Evolutionary conservation across 2,113 vertebrate species (phyloP).

Genomic region (Megaceryle maxima): DNA sequence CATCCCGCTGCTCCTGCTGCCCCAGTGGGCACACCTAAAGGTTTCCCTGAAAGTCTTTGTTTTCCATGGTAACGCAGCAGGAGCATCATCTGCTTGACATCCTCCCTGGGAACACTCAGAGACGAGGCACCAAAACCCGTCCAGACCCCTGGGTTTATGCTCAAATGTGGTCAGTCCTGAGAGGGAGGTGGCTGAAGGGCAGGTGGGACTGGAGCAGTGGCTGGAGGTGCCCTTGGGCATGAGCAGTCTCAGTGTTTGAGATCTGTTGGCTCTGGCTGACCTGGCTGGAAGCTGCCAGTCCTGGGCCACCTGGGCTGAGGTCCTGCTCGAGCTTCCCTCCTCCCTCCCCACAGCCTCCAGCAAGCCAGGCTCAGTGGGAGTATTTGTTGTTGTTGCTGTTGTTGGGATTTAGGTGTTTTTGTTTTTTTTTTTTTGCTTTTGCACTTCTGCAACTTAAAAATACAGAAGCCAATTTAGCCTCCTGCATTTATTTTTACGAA

Average conservation of each 20-base stretch:
- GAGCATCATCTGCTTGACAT: neutral
- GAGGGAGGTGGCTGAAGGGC: accelerated
- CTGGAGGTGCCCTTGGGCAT: accelerated
- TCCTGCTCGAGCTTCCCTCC: neutral
- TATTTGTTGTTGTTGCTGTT: neutral
- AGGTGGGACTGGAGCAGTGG: neutral
- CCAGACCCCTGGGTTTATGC: accelerated
- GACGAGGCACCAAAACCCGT: neutral
- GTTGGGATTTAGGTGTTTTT: neutral
- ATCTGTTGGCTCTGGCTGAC: neutral
- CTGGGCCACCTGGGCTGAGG: accelerated
- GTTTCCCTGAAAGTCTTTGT: no score
- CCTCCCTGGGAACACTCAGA: accelerated
- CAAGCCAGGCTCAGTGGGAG: neutral
- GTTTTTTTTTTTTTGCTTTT: neutral
- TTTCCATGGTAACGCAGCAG: neutral
- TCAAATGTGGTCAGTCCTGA: accelerated
- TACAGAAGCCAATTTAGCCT: neutral
- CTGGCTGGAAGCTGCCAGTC: neutral
- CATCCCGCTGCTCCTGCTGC: neutral
- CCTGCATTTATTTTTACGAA: neutral
- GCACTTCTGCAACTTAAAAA: neutral
- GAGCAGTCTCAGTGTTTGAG: neutral
- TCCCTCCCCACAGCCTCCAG: neutral
- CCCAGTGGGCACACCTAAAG: accelerated